Percentiles rank a stretch among this genome's conserved stretches.
phyloP scores from a whole-genome alignment of 1,140 invertebrate species.

The Protaetia brevitarsis region DNA sequence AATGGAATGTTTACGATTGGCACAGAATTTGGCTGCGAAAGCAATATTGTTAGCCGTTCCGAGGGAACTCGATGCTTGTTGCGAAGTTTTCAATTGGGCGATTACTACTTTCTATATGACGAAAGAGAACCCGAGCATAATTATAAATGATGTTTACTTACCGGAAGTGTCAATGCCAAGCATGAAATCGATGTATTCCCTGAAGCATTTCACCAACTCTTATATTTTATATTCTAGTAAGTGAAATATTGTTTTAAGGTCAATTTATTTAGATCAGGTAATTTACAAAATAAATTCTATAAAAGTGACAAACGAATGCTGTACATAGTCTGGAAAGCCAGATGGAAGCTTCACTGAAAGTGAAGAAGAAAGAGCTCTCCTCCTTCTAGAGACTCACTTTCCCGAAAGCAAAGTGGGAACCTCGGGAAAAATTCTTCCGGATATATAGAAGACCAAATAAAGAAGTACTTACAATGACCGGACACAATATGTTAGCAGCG shows the following conservation, averaged over 20 bases:
- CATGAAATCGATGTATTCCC: neutral
- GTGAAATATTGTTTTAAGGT: neutral
- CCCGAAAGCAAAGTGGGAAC: no score
- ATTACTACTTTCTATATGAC: constrained; percentile 25
- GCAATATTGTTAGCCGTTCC: constrained; percentile 26
- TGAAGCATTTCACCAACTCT: neutral
- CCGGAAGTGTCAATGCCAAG: neutral
- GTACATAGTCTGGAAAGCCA: no score
- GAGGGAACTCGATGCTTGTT: constrained; percentile 25
- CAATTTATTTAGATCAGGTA: neutral
- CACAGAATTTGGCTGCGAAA: constrained; percentile 30
- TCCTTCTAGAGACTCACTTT: no score
- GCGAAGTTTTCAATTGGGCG: constrained; percentile 33
- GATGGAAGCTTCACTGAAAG: no score
- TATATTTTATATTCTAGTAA: constrained; percentile 1
- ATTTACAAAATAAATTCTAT: no score
- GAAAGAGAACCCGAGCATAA: constrained; percentile 16
- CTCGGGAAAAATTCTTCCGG: no score
- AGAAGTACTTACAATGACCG: no score
- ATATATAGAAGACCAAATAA: no score
- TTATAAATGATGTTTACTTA: neutral
- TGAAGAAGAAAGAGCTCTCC: no score
- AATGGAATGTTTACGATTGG: constrained; percentile 29
- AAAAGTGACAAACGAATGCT: no score
- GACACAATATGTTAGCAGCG: no score